These are phyloP conservation scores for Nothocercus julius DNA, from an alignment of 2,113 vertebrate species.

Conservation along the genomic window DNA sequence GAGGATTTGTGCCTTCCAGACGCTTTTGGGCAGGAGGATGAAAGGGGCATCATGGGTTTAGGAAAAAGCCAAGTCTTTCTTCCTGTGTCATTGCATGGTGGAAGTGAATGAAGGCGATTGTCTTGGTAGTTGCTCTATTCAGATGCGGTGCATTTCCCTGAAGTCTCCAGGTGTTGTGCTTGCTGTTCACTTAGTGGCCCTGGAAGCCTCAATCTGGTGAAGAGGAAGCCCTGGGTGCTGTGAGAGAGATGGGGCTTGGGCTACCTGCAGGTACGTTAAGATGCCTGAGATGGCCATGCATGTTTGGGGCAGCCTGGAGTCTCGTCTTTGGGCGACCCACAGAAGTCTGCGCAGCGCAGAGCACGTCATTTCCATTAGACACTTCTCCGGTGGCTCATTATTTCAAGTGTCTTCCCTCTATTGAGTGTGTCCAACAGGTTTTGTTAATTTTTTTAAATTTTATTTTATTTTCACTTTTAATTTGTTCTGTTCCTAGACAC, in stretches of 20 bases:
- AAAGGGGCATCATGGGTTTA: fast-evolving
- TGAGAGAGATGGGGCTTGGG: neutral
- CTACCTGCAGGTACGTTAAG: neutral
- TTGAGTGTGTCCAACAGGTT: neutral
- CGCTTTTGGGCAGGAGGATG: neutral
- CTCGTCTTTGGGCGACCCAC: neutral
- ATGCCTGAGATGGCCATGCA: fast-evolving
- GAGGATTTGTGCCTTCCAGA: neutral
- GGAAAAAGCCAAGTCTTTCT: neutral
- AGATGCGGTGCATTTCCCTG: neutral
- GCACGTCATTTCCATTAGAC: neutral
- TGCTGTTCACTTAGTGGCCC: neutral
- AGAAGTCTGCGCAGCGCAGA: neutral
- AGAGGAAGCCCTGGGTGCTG: neutral
- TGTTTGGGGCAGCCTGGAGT: neutral
- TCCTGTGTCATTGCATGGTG: neutral
- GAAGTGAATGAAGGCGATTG: neutral
- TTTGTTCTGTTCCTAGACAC: slow-evolving; percentile 29
- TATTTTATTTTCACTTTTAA: slow-evolving; percentile 51
- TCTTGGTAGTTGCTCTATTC: neutral
- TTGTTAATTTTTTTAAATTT: neutral
- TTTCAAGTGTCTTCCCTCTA: neutral
- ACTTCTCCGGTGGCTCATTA: neutral
- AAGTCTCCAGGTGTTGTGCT: neutral
- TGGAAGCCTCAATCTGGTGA: neutral